A percentile compares a stretch with the other conserved stretches of the same genome.
Evolutionary conservation across 2,113 vertebrate species (phyloP).

Genomic region (Microtus montanus): DNA sequence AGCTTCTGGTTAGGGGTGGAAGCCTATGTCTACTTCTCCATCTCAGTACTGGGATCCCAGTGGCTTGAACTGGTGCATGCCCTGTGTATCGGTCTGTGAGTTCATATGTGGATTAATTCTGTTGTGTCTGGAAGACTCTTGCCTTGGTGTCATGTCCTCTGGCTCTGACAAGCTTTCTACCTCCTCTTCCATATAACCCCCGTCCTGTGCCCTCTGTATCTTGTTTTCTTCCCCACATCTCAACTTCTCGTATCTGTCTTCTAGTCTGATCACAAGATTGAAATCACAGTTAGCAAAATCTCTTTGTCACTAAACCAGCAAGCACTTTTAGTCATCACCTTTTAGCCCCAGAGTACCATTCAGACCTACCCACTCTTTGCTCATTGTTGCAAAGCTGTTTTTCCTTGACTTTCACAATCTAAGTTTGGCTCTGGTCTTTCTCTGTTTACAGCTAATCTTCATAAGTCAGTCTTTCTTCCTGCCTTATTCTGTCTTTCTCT

Average conservation of each 20-base stretch:
- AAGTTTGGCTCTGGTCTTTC: background rate
- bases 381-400: background rate
- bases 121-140: background rate
- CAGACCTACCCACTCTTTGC: background rate
- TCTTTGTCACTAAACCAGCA: background rate
- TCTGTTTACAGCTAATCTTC: background rate
- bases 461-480: background rate
- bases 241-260: background rate
- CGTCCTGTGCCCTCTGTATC: background rate
- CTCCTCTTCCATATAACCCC: background rate
- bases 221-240: background rate
- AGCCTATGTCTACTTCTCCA: background rate
- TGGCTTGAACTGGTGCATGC: background rate
- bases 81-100: background rate
- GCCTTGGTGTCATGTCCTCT: background rate
- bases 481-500: background rate
- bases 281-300: background rate
- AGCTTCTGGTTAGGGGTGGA: background rate
- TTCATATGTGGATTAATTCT: background rate
- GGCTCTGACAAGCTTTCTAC: background rate
- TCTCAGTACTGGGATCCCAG: background rate
- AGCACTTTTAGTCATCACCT: background rate
- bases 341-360: background rate
- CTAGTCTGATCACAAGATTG: background rate
- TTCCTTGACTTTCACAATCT: background rate